Percentiles rank a stretch among this genome's conserved stretches.
Evolutionary conservation across 2,888 invertebrate species (phyloP).

Genomic region (Drosophila meridionalis): DNA sequence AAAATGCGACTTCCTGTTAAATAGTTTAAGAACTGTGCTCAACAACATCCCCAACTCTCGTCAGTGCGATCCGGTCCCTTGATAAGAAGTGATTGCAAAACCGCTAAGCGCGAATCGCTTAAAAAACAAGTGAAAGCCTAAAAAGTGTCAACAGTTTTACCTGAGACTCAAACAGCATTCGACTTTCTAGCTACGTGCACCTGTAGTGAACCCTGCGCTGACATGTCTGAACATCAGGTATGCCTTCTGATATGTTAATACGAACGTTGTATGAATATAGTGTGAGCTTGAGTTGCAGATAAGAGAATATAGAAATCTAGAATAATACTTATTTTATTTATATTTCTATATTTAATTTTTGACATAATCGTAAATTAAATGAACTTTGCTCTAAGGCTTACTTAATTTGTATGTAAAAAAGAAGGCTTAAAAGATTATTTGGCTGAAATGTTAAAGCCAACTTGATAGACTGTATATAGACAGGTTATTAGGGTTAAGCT

Average conservation of each 20-base stretch:
- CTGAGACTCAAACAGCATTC: background rate
- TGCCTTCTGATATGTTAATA: background rate
- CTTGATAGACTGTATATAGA: no score
- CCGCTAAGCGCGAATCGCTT: background rate
- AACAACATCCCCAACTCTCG: slow-evolving; percentile 35
- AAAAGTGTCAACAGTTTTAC: background rate
- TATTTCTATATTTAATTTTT: background rate
- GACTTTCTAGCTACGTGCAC: background rate
- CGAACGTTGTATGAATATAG: background rate
- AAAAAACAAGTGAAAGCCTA: slow-evolving; percentile 2
- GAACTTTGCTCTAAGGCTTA: background rate
- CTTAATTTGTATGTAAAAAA: background rate
- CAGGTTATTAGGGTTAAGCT: no score
- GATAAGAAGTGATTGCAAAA: slow-evolving; percentile 40
- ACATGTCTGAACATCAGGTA: slow-evolving; percentile 61
- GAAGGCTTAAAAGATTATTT: background rate
- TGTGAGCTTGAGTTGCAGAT: background rate
- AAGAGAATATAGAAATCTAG: background rate
- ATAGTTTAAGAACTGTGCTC: slow-evolving; percentile 43
- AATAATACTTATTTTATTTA: background rate
- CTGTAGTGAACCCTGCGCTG: slow-evolving; percentile 13
- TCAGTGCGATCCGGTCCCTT: slow-evolving; percentile 49
- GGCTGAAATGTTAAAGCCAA: background rate
- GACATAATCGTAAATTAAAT: background rate
- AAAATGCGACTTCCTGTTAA: slow-evolving; percentile 68